A percentile compares a stretch with the other conserved stretches of the same genome.
Conservation (phyloP, 2,888 invertebrate genomes). For the Tinea semifulvella region DNA sequence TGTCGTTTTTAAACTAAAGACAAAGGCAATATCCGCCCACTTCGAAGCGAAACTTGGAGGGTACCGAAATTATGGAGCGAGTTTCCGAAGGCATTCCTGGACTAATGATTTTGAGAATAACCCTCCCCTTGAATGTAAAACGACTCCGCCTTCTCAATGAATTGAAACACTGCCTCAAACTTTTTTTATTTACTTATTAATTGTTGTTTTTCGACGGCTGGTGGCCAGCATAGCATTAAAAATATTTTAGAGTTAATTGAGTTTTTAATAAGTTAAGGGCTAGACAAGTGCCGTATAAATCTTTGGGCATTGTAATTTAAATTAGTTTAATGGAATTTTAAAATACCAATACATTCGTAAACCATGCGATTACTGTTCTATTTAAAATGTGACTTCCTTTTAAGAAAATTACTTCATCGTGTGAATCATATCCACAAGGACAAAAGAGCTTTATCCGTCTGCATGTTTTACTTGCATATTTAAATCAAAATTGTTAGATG, state of each 20-base stretch:
- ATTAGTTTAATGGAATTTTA: too few relatives aligned
- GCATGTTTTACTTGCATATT: too few relatives aligned
- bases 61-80: constrained; percentile 54
- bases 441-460: too few relatives aligned
- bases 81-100: constrained; percentile 53
- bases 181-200: constrained; percentile 55
- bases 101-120: constrained; percentile 63
- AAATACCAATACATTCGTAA: too few relatives aligned
- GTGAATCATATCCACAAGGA: too few relatives aligned
- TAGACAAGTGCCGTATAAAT: constrained; percentile 12
- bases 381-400: too few relatives aligned
- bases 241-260: constrained; percentile 9
- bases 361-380: too few relatives aligned
- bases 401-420: too few relatives aligned
- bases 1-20: constrained; percentile 46
- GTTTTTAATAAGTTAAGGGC: constrained; percentile 12
- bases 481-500: too few relatives aligned
- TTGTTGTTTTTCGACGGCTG: constrained; percentile 53
- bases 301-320: constrained; percentile 11
- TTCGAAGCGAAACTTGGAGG: constrained; percentile 32
- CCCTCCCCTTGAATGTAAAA: constrained; percentile 66
- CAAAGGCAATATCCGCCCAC: constrained; percentile 62
- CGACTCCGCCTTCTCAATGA: constrained; percentile 60
- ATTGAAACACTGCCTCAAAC: constrained; percentile 56
- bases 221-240: constrained; percentile 25